A percentile compares a stretch with the other conserved stretches of the same genome.
Conservation (phyloP, 2,113 vertebrate species). For the Ceuthmochares aereus region DNA sequence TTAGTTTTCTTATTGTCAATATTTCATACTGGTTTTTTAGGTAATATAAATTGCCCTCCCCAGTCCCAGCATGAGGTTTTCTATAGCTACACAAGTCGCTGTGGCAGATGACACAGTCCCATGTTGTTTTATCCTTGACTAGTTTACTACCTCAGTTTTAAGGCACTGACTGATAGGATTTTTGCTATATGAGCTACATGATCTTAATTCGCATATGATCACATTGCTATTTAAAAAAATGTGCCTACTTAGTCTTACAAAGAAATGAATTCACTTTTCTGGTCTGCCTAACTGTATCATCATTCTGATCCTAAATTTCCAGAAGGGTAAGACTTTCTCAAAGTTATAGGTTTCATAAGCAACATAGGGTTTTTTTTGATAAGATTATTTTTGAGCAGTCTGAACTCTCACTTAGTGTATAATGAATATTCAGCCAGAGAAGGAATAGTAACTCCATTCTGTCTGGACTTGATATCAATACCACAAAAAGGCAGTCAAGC, state of each 20-base stretch:
- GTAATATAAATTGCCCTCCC: neutral
- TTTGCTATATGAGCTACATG: neutral
- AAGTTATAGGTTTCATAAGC: neutral
- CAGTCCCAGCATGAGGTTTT: neutral
- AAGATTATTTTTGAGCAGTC: neutral
- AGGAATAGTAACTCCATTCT: neutral
- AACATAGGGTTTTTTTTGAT: accelerated
- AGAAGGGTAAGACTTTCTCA: neutral
- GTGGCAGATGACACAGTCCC: accelerated
- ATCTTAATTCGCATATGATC: neutral
- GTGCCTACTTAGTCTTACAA: neutral
- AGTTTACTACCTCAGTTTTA: neutral
- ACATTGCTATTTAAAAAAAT: neutral
- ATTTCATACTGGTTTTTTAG: neutral
- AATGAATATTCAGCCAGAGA: neutral
- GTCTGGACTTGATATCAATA: neutral
- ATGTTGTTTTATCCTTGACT: neutral
- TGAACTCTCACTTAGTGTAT: neutral
- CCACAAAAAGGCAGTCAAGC: neutral
- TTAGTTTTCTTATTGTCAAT: neutral
- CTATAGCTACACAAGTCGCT: neutral
- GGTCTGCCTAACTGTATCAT: neutral
- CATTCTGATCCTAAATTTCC: neutral
- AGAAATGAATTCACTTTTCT: neutral
- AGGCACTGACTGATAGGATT: neutral